Base-by-base conservation (phyloP, 2,113 vertebrate genomes). In the Sclerurus mexicanus region DNA sequence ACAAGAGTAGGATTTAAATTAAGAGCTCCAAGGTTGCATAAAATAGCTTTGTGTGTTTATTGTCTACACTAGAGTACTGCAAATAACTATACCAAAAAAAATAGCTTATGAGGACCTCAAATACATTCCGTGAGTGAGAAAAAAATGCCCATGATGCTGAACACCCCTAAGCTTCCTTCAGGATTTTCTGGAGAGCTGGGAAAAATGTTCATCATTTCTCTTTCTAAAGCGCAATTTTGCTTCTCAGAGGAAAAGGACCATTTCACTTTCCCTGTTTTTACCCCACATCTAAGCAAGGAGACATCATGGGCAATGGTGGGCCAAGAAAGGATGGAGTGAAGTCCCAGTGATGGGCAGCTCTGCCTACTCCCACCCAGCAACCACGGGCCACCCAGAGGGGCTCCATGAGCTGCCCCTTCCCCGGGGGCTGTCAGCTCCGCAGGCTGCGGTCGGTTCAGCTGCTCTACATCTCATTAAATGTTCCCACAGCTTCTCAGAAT, bases 1-100 rank as follows among this genome's bases (percentile, higher is more conserved):
- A 87, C 46, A 92, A 82, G 76, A 73, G 60, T 33, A 69, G 63
- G 74, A 37, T 86, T 91, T 85, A 40, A 87, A 71, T 90, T 74
- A 89, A 77, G 52, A 76, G 40, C 47, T 53, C 33, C 31, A 37
- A 35, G 30, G 59, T 92, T 90, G 76, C 69, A 62, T 27, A 66
- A 85, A 93, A 90, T 12, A 72, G 22, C 40, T 66, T 42, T 64
- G 14, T 64, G 25, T 56, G 7, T 63, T 92, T 92, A 67, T 52
- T 88, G 58, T n/a, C 31, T 87, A 12, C 40, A 63, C 10, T 10
- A 56, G 11, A 72, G 30, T 12, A 39, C 49, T 68, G 86, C 66
- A 94, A 82, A 92, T 66, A 92, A 63, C 62, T 59, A 55, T 19
- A 46, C 22, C 35, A 42, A 52, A 66, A 66, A 69, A 79, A 52